Evolutionary conservation across 2,797 vertebrate genomes (phyloP).

Genomic region (Gambusia yucatana): DNA sequence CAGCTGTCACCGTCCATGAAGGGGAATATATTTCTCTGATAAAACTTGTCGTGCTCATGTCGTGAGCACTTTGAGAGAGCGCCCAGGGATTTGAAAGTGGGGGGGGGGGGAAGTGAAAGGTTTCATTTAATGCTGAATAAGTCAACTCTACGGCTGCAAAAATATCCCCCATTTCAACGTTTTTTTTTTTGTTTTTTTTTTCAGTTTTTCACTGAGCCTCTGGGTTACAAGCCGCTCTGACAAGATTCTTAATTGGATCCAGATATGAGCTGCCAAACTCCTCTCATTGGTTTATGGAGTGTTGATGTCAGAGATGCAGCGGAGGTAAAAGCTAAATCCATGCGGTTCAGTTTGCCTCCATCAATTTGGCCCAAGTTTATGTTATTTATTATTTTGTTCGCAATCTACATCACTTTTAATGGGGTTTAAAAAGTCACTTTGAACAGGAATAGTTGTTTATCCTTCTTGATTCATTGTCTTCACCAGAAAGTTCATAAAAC

Average conservation of each 20-base stretch:
- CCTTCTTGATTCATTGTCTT: constrained; percentile 60
- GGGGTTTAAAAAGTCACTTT: constrained; percentile 39
- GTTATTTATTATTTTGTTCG: constrained; percentile 33
- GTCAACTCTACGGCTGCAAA: constrained; percentile 35
- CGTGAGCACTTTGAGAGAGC: neutral
- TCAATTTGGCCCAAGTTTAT: constrained; percentile 46
- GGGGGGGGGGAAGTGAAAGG: constrained; percentile 1
- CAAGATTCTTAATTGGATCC: constrained; percentile 73
- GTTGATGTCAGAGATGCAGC: constrained; percentile 72
- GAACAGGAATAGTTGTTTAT: constrained; percentile 24
- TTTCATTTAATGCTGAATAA: constrained; percentile 29
- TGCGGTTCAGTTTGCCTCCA: constrained; percentile 50
- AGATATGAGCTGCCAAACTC: constrained; percentile 72
- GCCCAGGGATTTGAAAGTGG: constrained; percentile 1
- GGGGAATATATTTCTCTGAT: constrained; percentile 26
- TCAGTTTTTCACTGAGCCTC: constrained; percentile 25
- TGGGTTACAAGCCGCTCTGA: constrained; percentile 50
- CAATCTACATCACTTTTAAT: constrained; percentile 17
- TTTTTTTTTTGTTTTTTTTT: neutral
- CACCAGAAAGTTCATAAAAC: constrained; percentile 63
- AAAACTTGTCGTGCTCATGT: neutral
- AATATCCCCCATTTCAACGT: constrained; percentile 4
- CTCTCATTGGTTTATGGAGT: constrained; percentile 65
- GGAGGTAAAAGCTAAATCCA: constrained; percentile 64
- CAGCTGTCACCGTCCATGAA: constrained; percentile 43